Conservation (phyloP, 1,140 invertebrate genomes). For the Formica selysi region DNA sequence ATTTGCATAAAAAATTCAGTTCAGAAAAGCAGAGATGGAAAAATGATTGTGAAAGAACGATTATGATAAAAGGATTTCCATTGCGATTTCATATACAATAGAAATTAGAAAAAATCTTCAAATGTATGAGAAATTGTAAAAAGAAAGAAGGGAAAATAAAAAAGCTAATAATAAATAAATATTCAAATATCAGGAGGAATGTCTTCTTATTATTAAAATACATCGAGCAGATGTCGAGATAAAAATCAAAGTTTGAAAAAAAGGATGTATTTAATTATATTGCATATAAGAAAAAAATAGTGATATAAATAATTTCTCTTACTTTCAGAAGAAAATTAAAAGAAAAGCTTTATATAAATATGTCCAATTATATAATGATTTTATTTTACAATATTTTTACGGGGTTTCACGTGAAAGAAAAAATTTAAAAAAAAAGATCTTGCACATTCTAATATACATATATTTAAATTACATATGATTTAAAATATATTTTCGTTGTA, state of each 20-base stretch:
- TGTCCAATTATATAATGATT: neutral
- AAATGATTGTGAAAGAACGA: neutral
- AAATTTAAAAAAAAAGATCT: neutral
- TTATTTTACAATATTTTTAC: neutral
- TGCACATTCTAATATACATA: neutral
- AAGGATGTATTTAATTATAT: neutral
- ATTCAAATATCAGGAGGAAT: neutral
- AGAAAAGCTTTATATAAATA: neutral
- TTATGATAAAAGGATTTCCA: neutral
- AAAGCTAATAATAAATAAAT: neutral
- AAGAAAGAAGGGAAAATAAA: neutral
- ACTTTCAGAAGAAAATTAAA: neutral
- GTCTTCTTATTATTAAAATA: neutral
- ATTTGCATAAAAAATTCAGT: neutral
- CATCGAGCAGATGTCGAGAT: neutral
- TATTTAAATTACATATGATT: too few relatives aligned
- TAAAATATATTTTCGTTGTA: too few relatives aligned
- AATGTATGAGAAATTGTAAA: constrained; percentile 15
- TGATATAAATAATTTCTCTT: constrained; percentile 6
- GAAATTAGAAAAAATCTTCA: neutral
- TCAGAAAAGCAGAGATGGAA: constrained; percentile 10
- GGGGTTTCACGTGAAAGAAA: neutral
- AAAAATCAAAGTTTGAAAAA: neutral
- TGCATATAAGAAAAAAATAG: too few relatives aligned
- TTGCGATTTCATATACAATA: neutral